phyloP scores from a whole-genome alignment of 2,113 vertebrate genomes.

The Physeter macrocephalus region DNA sequence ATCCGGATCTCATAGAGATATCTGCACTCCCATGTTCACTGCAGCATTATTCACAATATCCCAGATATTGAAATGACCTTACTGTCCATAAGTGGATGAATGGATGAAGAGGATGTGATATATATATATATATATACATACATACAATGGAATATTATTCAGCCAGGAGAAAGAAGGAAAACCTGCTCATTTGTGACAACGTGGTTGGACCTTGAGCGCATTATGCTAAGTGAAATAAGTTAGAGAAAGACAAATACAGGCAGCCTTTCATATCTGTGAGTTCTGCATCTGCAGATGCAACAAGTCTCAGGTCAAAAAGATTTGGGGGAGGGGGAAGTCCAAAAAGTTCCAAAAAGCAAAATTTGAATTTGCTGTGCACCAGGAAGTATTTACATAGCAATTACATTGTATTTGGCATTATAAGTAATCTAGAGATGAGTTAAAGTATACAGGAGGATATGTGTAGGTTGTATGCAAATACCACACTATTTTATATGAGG shows the following conservation, averaged over 20 bases:
- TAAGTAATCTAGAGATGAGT: background rate
- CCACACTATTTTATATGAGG: background rate
- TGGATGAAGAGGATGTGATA: background rate
- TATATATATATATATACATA: no score
- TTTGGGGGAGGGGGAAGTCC: background rate
- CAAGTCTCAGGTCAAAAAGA: background rate
- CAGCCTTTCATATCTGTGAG: background rate
- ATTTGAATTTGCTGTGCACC: no score
- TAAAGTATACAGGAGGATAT: background rate
- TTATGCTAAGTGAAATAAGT: background rate
- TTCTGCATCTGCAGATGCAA: background rate
- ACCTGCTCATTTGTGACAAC: background rate
- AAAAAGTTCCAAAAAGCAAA: no score
- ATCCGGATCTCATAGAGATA: background rate
- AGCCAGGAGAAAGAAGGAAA: background rate
- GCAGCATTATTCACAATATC: background rate
- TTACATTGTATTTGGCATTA: no score
- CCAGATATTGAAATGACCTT: no score
- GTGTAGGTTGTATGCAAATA: background rate
- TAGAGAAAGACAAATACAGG: background rate
- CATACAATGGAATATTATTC: background rate
- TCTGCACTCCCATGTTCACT: background rate
- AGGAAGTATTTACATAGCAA: no score
- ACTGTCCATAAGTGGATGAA: background rate
- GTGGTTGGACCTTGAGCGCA: background rate